Evolutionary conservation across 2,113 vertebrate species (phyloP).

Genomic region (Merops nubicus): DNA sequence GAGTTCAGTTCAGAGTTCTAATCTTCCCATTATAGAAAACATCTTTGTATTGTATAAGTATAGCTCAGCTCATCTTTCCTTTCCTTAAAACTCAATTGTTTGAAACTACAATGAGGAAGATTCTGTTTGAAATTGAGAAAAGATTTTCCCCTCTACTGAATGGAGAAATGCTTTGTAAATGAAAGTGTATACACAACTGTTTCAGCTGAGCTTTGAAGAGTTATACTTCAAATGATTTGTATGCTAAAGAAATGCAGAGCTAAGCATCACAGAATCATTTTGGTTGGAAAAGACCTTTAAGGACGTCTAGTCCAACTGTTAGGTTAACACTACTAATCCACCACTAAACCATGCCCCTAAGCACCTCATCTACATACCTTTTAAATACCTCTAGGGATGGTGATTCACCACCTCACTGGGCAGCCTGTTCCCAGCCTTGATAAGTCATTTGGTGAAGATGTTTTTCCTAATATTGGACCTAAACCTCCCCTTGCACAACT

Average conservation of each 20-base stretch:
- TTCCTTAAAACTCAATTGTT: conserved; percentile 45
- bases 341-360: too few species aligned
- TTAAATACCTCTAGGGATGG: too few species aligned
- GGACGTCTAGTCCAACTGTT: too few species aligned
- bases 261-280: too few species aligned
- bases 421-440: too few species aligned
- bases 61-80: background rate
- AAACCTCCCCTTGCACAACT: too few species aligned
- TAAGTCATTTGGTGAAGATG: too few species aligned
- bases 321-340: too few species aligned
- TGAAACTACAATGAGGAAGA: background rate
- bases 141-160: conserved; percentile 31
- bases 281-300: too few species aligned
- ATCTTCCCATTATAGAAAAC: background rate
- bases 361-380: too few species aligned
- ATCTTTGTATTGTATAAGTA: background rate
- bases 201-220: conserved; percentile 38
- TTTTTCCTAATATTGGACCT: too few species aligned
- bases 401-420: too few species aligned
- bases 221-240: conserved; percentile 30
- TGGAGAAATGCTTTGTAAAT: conserved; percentile 37
- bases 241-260: background rate
- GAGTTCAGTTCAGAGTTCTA: background rate
- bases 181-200: background rate
- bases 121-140: background rate